phyloP scores from a whole-genome alignment of 2,113 vertebrate species.

The Hiodon alosoides region DNA sequence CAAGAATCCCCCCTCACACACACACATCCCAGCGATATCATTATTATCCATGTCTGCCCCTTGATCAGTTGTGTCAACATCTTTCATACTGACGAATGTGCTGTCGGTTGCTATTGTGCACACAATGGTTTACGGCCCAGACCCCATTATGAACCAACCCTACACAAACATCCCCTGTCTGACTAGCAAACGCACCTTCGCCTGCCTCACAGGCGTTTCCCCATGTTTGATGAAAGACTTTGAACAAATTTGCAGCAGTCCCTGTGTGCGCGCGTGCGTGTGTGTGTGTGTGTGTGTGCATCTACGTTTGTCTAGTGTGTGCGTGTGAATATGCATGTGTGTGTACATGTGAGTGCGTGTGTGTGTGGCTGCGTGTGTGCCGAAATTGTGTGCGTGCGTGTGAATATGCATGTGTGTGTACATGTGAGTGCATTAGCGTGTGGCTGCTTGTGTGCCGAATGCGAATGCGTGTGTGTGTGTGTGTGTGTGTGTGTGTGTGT shows the following conservation, averaged over 20 bases:
- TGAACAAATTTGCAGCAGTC: slow-evolving; percentile 88
- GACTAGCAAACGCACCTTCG: slow-evolving; percentile 83
- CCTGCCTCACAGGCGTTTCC: slow-evolving; percentile 72
- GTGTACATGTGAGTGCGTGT: too few relatives aligned
- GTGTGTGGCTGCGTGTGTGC: too few relatives aligned
- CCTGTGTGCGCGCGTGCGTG: slow-evolving; percentile 35
- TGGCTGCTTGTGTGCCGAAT: too few relatives aligned
- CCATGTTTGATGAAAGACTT: slow-evolving; percentile 81
- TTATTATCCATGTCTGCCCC: slow-evolving; percentile 93
- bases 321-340: too few relatives aligned
- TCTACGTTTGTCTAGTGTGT: slow-evolving; percentile 17
- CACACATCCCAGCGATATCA: slow-evolving; percentile 73
- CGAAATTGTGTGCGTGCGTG: too few relatives aligned
- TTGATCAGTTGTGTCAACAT: slow-evolving; percentile 98
- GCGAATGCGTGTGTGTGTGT: too few relatives aligned
- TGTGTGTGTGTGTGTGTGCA: slow-evolving; percentile 24
- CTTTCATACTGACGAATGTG: slow-evolving; percentile 99
- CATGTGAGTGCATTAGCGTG: too few relatives aligned
- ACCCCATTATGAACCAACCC: slow-evolving; percentile 96
- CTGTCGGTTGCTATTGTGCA: slow-evolving; percentile 95
- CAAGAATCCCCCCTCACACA: slow-evolving; percentile 61
- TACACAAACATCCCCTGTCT: slow-evolving; percentile 65
- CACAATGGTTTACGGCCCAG: slow-evolving; percentile 96
- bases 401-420: too few relatives aligned
- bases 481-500: background rate